Conservation (phyloP, 2,797 vertebrate species). For the Chelon auratus region DNA sequence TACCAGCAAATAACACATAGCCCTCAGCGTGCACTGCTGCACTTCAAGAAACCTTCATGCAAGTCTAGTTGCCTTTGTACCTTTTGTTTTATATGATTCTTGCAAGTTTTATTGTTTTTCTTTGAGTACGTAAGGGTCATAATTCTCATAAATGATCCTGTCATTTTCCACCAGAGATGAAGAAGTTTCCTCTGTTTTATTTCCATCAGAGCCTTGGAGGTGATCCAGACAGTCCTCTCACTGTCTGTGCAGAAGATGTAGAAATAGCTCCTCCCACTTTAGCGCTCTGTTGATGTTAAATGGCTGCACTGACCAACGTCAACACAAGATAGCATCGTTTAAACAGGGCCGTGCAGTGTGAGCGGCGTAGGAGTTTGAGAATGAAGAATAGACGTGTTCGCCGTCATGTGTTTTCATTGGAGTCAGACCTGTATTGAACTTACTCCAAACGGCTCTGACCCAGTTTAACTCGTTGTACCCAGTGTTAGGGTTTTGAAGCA, state of each 20-base stretch:
- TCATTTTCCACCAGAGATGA: not conserved
- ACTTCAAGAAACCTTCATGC: not conserved
- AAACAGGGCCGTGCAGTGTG: not conserved
- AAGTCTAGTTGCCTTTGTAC: no score
- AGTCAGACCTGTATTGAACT: not conserved
- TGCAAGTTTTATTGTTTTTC: not conserved
- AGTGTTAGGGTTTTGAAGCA: slow-evolving; percentile 21
- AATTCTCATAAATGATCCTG: not conserved
- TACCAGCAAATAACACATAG: slow-evolving; percentile 8
- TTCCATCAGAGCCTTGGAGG: no score
- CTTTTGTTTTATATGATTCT: no score
- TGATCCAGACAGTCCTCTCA: no score
- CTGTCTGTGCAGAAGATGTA: not conserved
- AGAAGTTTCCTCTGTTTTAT: not conserved
- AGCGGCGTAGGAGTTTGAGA: not conserved
- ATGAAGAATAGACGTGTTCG: not conserved
- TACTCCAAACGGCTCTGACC: slow-evolving; percentile 24
- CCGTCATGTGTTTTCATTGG: not conserved
- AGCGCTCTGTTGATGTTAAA: not conserved
- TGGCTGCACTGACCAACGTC: not conserved
- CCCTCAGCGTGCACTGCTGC: slow-evolving; percentile 7
- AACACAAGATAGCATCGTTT: slow-evolving; percentile 1
- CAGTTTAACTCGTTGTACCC: slow-evolving; percentile 19
- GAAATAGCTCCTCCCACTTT: not conserved
- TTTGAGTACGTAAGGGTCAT: not conserved